Evolutionary conservation across 2,888 invertebrate genomes (phyloP), one percentile per base, ranked within the genome.

Genomic region (Chrysolina haemoptera): DNA sequence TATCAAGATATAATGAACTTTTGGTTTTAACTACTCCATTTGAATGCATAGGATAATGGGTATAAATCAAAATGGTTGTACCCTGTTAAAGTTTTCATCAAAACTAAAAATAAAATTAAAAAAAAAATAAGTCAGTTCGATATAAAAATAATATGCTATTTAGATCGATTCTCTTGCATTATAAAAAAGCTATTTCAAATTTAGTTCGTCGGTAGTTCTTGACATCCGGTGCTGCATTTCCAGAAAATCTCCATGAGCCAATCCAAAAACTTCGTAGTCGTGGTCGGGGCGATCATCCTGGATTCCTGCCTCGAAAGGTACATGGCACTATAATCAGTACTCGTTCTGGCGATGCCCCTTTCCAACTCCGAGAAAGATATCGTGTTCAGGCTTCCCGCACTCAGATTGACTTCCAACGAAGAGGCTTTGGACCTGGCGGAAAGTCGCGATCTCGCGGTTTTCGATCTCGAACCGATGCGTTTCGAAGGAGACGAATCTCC

Each of bases 221-320:
- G 79, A 62, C 80, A 80, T 43, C 79, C 80, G 14, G 77, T 46
- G 22, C 79, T 80, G 67, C 79, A 79, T 70, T 80, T 80, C 80
- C 80, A 80, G 46, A 80, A 76, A 65, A 75, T 75, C 22, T 76
- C 76, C 40, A 73, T 63, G 14, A 80, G 66, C 78, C 79, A 78
- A 64, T 80, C 80, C 70, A 80, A 71, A 62, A 80, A 76, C 70
- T 62, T 77, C 0, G 75, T 63, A 4, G 72, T 64, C 1, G 62
- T 53, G 1, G 75, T 68, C 12, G 68, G 41, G 1, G 53, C 18
- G 16, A 68, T 46, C 14, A 20, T 72, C 55, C 71, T 71, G 4
- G 75, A 59, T 18, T 63, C 70, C 35, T 70, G 48, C 6, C 70
- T 53, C 3, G 75, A 67, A 43, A 71, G 46, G 40, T 77, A 77